phyloP scores from a whole-genome alignment of 2,113 vertebrate species.

The Tenebrosternarchus preto region DNA sequence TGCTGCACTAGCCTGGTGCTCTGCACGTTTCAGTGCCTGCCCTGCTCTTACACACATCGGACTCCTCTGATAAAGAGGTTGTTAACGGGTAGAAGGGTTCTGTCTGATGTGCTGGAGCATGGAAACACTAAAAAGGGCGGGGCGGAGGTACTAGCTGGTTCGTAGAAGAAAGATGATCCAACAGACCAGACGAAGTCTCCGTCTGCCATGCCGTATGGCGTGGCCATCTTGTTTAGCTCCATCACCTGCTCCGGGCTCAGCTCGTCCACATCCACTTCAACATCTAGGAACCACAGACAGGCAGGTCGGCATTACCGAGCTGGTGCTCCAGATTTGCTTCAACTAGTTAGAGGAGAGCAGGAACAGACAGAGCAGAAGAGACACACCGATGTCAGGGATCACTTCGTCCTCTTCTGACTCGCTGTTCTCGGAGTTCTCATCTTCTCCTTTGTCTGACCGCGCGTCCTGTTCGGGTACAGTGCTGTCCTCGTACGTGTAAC shows the following conservation, averaged over 20 bases:
- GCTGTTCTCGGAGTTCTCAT: conserved; percentile 90
- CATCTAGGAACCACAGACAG: conserved; percentile 73
- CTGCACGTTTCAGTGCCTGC: background rate
- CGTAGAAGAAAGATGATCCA: conserved; percentile 8
- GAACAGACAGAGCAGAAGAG: background rate
- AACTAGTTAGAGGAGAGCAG: background rate
- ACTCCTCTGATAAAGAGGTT: too few species aligned
- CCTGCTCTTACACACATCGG: background rate
- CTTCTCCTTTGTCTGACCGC: conserved; percentile 81
- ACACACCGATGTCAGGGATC: conserved; percentile 92
- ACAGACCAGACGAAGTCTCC: conserved; percentile 91
- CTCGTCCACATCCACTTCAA: conserved; percentile 95
- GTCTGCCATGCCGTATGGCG: conserved; percentile 91
- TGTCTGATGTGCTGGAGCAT: background rate
- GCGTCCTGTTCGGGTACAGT: conserved; percentile 83
- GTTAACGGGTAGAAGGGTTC: background rate
- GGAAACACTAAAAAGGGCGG: background rate
- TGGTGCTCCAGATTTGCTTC: background rate
- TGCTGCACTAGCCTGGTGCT: background rate
- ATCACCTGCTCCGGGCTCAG: conserved; percentile 88
- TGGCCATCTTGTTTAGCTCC: conserved; percentile 92
- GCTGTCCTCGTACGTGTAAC: conserved; percentile 96
- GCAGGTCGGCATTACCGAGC: background rate
- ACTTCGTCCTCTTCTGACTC: conserved; percentile 94
- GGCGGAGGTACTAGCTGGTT: background rate